These are phyloP conservation scores for Agrypnus murinus DNA, from an alignment of 2,888 invertebrate genomes.

Conservation along the genomic window DNA sequence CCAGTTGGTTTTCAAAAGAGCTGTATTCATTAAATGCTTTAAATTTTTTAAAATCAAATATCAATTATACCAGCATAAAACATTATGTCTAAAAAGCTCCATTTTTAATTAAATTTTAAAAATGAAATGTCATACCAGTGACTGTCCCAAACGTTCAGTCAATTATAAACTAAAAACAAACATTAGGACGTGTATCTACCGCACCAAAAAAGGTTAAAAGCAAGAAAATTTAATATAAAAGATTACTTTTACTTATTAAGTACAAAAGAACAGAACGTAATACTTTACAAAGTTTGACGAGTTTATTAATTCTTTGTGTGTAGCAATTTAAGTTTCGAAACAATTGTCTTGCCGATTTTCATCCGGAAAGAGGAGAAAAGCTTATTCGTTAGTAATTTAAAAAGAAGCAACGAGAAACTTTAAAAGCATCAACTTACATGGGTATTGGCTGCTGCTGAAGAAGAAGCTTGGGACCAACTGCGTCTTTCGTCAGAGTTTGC, in stretches of 20 bases:
- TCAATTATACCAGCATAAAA: too few species aligned
- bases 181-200: background rate
- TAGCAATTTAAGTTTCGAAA: background rate
- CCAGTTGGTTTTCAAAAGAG: too few species aligned
- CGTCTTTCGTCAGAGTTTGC: constrained; percentile 66
- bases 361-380: background rate
- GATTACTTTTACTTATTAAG: background rate
- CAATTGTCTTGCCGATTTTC: background rate
- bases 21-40: too few species aligned
- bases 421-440: constrained; percentile 59
- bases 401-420: constrained; percentile 6
- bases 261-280: background rate
- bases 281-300: too few species aligned
- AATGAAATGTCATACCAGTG: background rate
- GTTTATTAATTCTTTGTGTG: background rate
- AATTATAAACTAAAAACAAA: constrained; percentile 1
- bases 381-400: constrained; percentile 5
- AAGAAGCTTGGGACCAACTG: constrained; percentile 67
- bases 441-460: constrained; percentile 59
- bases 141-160: background rate
- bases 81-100: too few species aligned
- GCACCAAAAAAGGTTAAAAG: background rate
- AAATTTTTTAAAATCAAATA: too few species aligned
- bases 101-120: background rate
- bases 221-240: background rate